Conservation (phyloP, 2,888 invertebrate genomes). For the Candidula unifasciata region DNA sequence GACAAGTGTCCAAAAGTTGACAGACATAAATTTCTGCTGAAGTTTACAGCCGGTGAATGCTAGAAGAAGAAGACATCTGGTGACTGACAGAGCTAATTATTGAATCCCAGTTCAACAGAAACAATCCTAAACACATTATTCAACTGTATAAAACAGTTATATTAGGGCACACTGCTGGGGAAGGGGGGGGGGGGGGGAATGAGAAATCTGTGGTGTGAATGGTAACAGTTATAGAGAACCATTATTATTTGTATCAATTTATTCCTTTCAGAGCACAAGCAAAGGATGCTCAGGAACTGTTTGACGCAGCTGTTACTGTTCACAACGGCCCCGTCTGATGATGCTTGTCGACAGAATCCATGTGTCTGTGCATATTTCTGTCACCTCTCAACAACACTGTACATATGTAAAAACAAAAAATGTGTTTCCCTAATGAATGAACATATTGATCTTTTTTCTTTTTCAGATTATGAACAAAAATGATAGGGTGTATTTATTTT, state of each 20-base stretch:
- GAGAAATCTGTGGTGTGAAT: too few species aligned
- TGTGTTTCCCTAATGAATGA: slow-evolving; percentile 1
- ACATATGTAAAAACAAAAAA: slow-evolving; percentile 26
- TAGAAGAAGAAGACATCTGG: not conserved
- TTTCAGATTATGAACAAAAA: not conserved
- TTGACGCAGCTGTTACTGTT: slow-evolving; percentile 57
- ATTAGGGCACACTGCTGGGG: too few species aligned
- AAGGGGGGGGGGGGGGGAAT: too few species aligned
- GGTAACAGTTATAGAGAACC: too few species aligned
- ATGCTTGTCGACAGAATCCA: slow-evolving; percentile 2
- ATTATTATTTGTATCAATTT: not conserved
- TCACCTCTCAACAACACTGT: slow-evolving; percentile 1
- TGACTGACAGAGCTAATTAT: too few species aligned
- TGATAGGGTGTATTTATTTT: too few species aligned
- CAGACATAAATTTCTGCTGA: too few species aligned
- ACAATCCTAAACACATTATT: too few species aligned
- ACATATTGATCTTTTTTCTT: slow-evolving; percentile 11
- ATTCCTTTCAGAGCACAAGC: slow-evolving; percentile 65
- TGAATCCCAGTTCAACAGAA: too few species aligned
- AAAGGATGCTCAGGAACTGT: slow-evolving; percentile 66
- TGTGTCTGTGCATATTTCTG: slow-evolving; percentile 8
- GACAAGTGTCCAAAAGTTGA: too few species aligned
- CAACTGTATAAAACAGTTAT: too few species aligned
- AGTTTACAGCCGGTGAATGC: too few species aligned
- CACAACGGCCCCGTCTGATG: slow-evolving; percentile 69